These are phyloP conservation scores for Drosophila hawaiiensis DNA, from an alignment of 2,888 invertebrate genomes.

Conservation along the genomic window DNA sequence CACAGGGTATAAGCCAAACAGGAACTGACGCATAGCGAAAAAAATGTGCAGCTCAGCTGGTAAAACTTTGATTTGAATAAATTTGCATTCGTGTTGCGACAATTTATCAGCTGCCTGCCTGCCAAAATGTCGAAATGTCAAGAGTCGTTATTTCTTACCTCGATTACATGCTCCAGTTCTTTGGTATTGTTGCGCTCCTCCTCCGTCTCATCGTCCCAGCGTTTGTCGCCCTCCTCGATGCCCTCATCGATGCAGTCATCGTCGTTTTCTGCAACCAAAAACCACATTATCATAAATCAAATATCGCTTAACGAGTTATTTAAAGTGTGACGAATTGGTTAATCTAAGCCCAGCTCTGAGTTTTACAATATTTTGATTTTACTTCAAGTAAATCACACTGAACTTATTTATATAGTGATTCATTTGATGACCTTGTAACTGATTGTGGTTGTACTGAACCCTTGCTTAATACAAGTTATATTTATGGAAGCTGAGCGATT, in stretches of 20 bases:
- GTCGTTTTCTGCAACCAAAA: slow-evolving; percentile 88
- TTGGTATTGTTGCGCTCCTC: slow-evolving; percentile 86
- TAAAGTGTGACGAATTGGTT: slow-evolving; percentile 36
- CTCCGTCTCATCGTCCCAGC: slow-evolving; percentile 87
- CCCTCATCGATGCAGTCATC: slow-evolving; percentile 97
- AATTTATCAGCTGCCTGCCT: slow-evolving; percentile 53
- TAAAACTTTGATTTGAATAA: slow-evolving; percentile 59
- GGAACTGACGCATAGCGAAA: slow-evolving; percentile 46
- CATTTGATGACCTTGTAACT: slow-evolving; percentile 28
- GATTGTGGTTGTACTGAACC: slow-evolving; percentile 14
- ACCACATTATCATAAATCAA: slow-evolving; percentile 18
- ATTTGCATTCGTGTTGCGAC: slow-evolving; percentile 61
- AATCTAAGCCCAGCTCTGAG: slow-evolving; percentile 17
- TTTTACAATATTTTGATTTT: slow-evolving; percentile 19
- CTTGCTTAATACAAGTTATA: slow-evolving; percentile 16
- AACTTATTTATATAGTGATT: slow-evolving; percentile 26
- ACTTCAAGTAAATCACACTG: slow-evolving; percentile 21
- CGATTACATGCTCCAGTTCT: slow-evolving; percentile 85
- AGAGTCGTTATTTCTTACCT: slow-evolving; percentile 78
- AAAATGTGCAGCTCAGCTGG: slow-evolving; percentile 39
- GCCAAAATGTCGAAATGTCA: slow-evolving; percentile 68
- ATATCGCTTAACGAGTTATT: slow-evolving; percentile 21
- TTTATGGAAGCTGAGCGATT: slow-evolving; percentile 30
- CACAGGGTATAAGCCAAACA: slow-evolving; percentile 37
- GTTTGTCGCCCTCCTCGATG: slow-evolving; percentile 89